Conservation (phyloP, 2,113 vertebrate species). For the Zosterops pallidus region DNA sequence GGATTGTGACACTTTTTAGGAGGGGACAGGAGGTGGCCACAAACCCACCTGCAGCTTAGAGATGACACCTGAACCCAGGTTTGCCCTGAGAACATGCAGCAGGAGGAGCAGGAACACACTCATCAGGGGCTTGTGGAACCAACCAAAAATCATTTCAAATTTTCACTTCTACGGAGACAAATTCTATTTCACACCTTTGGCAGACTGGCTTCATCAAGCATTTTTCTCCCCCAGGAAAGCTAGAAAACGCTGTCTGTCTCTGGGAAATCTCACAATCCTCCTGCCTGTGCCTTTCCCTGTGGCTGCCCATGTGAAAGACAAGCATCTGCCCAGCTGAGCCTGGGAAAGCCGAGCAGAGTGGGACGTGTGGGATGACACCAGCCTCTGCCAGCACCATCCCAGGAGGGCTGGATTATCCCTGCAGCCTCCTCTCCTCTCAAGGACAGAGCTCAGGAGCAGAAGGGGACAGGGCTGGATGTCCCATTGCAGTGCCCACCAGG, state of each 20-base stretch:
- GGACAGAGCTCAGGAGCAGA: neutral
- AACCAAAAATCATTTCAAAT: neutral
- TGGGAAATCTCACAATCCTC: neutral
- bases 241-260: neutral
- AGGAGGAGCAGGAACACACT: neutral
- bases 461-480: neutral
- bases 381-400: neutral
- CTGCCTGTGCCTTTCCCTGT: neutral
- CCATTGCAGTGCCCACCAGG: rapidly evolving
- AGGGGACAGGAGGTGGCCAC: neutral
- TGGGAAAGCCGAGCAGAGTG: neutral
- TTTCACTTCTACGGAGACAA: neutral
- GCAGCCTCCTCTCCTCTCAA: neutral
- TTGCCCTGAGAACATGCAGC: rapidly evolving
- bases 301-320: neutral
- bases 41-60: neutral
- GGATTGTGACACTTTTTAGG: neutral
- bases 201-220: neutral
- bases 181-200: neutral
- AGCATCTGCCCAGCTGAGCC: neutral
- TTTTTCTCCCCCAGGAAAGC: neutral
- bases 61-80: neutral
- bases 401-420: too few species aligned
- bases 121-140: neutral
- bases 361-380: neutral